Evolutionary conservation across 2,113 vertebrate genomes (phyloP).

Genomic region (Stomatorhinus ivindoensis): DNA sequence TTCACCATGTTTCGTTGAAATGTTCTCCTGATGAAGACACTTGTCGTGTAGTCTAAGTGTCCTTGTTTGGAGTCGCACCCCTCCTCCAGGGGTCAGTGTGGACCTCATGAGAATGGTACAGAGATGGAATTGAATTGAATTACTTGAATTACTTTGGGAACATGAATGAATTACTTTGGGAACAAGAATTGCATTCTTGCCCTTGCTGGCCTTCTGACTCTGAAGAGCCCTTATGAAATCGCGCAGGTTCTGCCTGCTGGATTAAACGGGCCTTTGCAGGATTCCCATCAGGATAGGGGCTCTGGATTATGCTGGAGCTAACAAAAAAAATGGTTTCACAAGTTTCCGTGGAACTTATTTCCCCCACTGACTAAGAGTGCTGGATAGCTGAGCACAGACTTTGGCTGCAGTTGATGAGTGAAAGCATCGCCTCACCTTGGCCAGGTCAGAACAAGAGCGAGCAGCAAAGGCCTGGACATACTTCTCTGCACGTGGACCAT

Average conservation of each 20-base stretch:
- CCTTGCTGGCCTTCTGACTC: neutral
- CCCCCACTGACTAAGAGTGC: neutral
- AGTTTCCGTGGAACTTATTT: neutral
- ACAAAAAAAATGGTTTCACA: neutral
- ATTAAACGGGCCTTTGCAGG: neutral
- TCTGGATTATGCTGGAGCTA: neutral
- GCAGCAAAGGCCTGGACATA: constrained; percentile 4
- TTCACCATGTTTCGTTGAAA: neutral
- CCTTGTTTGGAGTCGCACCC: neutral
- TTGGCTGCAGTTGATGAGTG: neutral
- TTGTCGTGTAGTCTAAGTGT: neutral
- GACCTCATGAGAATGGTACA: neutral
- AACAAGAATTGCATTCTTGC: too few relatives aligned
- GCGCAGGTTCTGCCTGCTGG: neutral
- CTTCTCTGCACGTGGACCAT: neutral
- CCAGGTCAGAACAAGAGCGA: neutral
- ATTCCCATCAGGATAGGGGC: neutral
- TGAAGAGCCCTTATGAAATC: neutral
- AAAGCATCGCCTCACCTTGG: neutral
- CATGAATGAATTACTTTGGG: too few relatives aligned
- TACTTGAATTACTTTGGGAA: too few relatives aligned
- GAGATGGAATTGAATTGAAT: neutral
- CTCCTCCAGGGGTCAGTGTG: neutral
- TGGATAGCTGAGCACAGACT: neutral
- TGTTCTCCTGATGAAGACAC: neutral